Percentiles rank a stretch among this genome's conserved stretches.
These are phyloP conservation scores for Chalcis sispes DNA, from an alignment of 2,888 invertebrate species.

Conservation along the genomic window DNA sequence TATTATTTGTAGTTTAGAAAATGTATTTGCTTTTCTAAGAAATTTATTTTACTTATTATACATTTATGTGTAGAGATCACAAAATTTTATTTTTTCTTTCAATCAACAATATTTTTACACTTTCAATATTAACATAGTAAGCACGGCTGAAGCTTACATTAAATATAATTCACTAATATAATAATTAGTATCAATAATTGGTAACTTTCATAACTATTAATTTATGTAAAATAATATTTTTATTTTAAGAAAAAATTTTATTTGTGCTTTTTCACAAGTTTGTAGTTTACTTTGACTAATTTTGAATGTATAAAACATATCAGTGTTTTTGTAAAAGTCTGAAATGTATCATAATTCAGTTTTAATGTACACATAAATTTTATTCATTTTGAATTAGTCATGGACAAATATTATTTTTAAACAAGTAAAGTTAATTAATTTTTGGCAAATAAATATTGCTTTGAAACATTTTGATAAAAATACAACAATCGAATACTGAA, in stretches of 20 bases:
- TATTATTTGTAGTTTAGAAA: constrained; percentile 3
- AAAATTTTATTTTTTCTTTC: constrained; percentile 3
- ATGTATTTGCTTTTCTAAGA: constrained; percentile 6
- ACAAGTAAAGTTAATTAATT: neutral
- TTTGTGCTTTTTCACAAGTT: constrained; percentile 3
- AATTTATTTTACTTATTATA: neutral
- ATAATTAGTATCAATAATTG: neutral
- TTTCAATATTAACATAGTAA: constrained; percentile 4
- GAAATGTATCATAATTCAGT: constrained; percentile 21
- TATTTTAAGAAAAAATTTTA: constrained; percentile 20
- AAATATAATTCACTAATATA: constrained; percentile 1
- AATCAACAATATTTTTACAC: constrained; percentile 16
- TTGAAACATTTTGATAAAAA: constrained; percentile 17
- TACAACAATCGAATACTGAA: constrained; percentile 22
- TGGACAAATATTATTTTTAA: neutral
- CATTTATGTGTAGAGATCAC: neutral
- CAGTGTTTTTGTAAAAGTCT: constrained; percentile 23
- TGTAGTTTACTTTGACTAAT: constrained; percentile 8
- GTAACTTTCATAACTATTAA: constrained; percentile 4
- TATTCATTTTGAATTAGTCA: constrained; percentile 17
- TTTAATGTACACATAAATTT: constrained; percentile 1
- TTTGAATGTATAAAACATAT: constrained; percentile 5
- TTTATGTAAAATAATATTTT: constrained; percentile 4
- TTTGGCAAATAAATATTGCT: constrained; percentile 20
- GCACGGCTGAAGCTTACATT: neutral